Base-by-base conservation (phyloP, 2,888 invertebrate species). In the Entomobrya multifasciata region DNA sequence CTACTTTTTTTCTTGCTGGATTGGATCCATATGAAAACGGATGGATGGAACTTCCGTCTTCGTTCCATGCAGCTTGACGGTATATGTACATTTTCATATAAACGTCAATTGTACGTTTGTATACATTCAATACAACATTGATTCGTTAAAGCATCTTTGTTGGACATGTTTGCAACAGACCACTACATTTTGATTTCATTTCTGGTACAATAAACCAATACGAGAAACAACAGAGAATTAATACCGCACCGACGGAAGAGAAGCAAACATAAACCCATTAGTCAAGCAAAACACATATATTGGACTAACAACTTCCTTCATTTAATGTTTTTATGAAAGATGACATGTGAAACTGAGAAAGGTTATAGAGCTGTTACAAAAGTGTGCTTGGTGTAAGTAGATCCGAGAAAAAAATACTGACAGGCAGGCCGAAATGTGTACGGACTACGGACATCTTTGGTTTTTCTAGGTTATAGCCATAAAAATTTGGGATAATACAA, bases 221-320 rank as follows among this genome's bases (percentile, higher is more conserved):
- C 60, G 55, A 74, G 20, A 74, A 82, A 52, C 77, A 80, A 20
- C 22, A 60, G 27, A n/a, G 62, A 65, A 67, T 55, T 55, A n/a
- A 44, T 36, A 30, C 44, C 52, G 52, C 47, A 41, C 52, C 76
- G 65, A 65, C 78, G 85, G 85, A 86, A 86, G 79, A 52, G 65
- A 20, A 20, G 41, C 74, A 44, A 55, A 79, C 79, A 76, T 86
- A 86, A 86, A 80, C 13, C 86, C 86, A 86, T 86, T 86, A 86
- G 85, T 79, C 62, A 86, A 86, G 57, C 85, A 86, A 79, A 86
- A 86, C 85, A 86, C 52, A 79, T 27, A 86, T 60, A 78, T 65
- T 79, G 79, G 52, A 11, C 86, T 80, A 86, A 80, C 86, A 86
- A 80, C 86, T 86, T 86, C 86, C 86, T 86, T 22, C 57, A 49